These are phyloP conservation scores for Anneissia japonica DNA, from an alignment of 35 echinoderm and acorn worm species.

Conservation along the genomic window DNA sequence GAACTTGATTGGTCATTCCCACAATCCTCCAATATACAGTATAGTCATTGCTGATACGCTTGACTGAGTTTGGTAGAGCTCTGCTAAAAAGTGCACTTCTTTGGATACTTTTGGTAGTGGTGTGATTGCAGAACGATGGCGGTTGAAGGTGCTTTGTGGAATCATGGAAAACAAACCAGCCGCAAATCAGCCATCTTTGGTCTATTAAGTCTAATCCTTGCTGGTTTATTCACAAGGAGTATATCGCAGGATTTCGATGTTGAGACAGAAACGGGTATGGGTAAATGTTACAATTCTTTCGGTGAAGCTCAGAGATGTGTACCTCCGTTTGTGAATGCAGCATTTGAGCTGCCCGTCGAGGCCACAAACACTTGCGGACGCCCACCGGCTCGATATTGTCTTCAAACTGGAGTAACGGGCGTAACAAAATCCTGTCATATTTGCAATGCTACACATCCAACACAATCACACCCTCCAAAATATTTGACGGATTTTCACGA, in stretches of 20 bases:
- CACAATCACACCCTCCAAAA: constrained; percentile 46
- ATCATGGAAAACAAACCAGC: not conserved
- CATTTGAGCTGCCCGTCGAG: constrained; percentile 76
- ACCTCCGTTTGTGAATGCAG: constrained; percentile 91
- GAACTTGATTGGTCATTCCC: too few species aligned
- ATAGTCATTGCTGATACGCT: not conserved
- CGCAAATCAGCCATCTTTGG: not conserved
- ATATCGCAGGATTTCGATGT: not conserved
- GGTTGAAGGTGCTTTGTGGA: not conserved
- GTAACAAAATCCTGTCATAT: constrained; percentile 51
- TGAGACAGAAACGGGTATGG: constrained; percentile 39
- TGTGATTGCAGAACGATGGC: not conserved
- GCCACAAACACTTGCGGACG: constrained; percentile 89
- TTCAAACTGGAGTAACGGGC: constrained; percentile 78
- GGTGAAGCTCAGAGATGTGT: constrained; percentile 79
- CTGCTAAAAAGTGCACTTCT: not conserved
- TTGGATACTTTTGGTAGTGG: not conserved
- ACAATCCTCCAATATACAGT: not conserved
- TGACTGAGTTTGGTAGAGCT: not conserved
- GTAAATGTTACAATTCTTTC: constrained; percentile 64
- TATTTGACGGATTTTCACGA: constrained; percentile 93
- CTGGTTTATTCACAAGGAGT: not conserved
- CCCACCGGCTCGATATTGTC: constrained; percentile 37
- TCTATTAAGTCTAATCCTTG: not conserved
- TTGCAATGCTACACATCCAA: constrained; percentile 20